Base-by-base conservation (phyloP, 2,113 vertebrate species). In the human region DNA sequence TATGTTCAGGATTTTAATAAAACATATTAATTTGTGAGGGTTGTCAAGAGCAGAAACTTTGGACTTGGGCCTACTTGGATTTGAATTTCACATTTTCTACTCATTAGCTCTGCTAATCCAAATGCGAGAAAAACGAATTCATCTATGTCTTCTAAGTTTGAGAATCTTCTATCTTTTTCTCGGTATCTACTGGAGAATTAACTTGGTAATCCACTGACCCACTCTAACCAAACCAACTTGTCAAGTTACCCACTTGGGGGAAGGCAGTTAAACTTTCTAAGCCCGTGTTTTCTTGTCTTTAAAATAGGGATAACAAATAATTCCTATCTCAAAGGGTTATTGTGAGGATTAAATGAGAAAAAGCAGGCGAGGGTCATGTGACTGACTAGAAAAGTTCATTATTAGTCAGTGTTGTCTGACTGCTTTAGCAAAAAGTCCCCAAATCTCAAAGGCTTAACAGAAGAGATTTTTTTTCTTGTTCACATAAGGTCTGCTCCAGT, bases 311-410 rank as follows among this genome's bases (percentile, higher is more conserved):
- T 55, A 86, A n/a, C 27, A 6, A 30, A 64, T 89, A 40, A 10
- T n/a, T 80, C n/a, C 61, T 79, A 43, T 20, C 3, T 75, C 20
- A 25, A 22, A 55, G n/a, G 30, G 55, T 75, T 72, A 79, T 45
- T 50, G 12, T 72, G 72, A 95, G 32, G 43, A 89, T 50, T 59
- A 81, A 61, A 83, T 90, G 40, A 96, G n/a, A 76, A 95, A 98
- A 92, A 43, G 48, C 20, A 80, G 10, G 6, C 25, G 20, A 76
- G 22, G 5, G 6, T 84, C 78, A 73, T 66, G 32, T 50, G 38
- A 83, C 40, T 50, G 59, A 93, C 32, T 35, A 84, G 12, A 50
- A n/a, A 50, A 57, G 17, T 64, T 66, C 16, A 50, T 8, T 64
- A 20, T 79, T 68, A 87, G 32, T 64, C 52, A 40, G 13, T 14